A percentile compares a stretch with the other conserved stretches of the same genome.
These are phyloP conservation scores for Athalia circularis DNA, from an alignment of 2,888 invertebrate species.

Conservation along the genomic window DNA sequence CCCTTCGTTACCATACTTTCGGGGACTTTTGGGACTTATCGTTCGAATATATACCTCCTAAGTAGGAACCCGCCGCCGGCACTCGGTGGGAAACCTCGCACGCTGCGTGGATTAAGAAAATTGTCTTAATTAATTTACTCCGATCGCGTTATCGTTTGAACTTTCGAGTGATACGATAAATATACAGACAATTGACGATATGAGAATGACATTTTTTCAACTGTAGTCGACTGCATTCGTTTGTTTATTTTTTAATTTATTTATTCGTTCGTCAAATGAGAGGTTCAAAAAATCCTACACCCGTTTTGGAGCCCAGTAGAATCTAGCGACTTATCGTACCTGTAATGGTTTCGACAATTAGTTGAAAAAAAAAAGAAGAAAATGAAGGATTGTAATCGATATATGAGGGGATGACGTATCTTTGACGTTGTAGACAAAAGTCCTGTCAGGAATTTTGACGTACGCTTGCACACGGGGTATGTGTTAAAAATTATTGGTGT, in stretches of 20 bases:
- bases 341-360: no score
- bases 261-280: no score
- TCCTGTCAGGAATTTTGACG: slow-evolving; percentile 63
- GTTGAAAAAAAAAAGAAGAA: no score
- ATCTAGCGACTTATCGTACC: no score
- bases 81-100: slow-evolving; percentile 39
- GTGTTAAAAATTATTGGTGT: slow-evolving; percentile 14
- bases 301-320: no score
- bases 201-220: neutral
- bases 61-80: neutral
- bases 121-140: slow-evolving; percentile 35
- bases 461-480: slow-evolving; percentile 57
- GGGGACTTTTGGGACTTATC: slow-evolving; percentile 40
- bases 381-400: neutral
- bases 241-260: no score
- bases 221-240: neutral
- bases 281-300: no score
- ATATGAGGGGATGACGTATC: slow-evolving; percentile 4
- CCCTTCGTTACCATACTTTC: slow-evolving; percentile 50
- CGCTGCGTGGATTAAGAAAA: slow-evolving; percentile 33
- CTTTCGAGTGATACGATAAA: no score
- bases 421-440: slow-evolving; percentile 62
- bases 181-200: neutral
- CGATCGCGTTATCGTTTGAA: slow-evolving; percentile 8
- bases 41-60: neutral